Percentiles rank a stretch among this genome's conserved stretches.
phyloP scores from a whole-genome alignment of 1,140 invertebrate genomes.

The Macrobrachium nipponense region DNA sequence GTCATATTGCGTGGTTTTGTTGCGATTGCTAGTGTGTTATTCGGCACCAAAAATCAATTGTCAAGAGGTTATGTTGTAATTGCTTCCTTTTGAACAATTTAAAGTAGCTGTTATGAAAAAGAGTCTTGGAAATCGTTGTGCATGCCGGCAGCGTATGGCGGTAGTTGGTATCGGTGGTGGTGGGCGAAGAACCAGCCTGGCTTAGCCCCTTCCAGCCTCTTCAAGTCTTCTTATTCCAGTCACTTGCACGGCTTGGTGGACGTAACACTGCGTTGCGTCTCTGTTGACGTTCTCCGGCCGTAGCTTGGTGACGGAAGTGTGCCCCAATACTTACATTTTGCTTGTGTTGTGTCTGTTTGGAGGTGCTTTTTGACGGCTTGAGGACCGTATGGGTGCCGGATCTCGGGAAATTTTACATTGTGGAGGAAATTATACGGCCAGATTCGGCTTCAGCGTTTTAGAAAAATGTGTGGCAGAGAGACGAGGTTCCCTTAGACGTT shows the following conservation, averaged over 20 bases:
- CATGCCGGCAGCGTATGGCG: slow-evolving; percentile 4
- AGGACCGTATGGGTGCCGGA: no score
- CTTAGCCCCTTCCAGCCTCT: slow-evolving; percentile 16
- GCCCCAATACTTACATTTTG: neutral
- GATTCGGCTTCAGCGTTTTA: no score
- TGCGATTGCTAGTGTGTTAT: no score
- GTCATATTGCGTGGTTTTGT: no score
- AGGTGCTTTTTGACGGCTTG: no score
- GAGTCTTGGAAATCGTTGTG: neutral
- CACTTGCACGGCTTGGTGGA: neutral
- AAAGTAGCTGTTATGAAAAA: neutral
- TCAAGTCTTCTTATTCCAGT: neutral
- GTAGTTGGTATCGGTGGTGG: neutral
- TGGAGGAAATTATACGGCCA: no score
- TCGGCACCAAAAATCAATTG: no score
- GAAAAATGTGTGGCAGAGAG: no score
- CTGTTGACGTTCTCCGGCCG: slow-evolving; percentile 4
- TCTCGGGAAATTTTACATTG: no score
- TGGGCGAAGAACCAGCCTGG: neutral
- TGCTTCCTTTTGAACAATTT: no score
- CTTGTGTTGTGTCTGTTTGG: neutral
- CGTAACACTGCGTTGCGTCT: neutral
- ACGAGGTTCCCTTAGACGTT: no score
- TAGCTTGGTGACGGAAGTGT: slow-evolving; percentile 3
- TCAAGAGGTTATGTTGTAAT: no score